Base-by-base conservation (phyloP, 2,797 vertebrate genomes). In the Enteromius treurensis region DNA sequence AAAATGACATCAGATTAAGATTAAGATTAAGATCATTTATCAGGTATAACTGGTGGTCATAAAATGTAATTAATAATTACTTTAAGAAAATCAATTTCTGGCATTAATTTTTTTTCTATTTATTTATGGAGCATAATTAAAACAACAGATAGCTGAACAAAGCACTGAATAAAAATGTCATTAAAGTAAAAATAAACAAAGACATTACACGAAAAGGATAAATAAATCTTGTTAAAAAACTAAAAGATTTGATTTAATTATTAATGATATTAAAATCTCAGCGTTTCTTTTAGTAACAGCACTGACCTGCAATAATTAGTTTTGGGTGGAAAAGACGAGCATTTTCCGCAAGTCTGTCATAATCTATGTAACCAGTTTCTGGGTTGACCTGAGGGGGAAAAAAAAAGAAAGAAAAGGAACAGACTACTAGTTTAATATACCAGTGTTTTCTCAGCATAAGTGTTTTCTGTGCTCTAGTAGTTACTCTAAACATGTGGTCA, bases 281-380 rank as follows among this genome's bases (percentile, higher is more conserved):
- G 32, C 15, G 17, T 58, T 58, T 13, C 6, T 10, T 26, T 26
- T 10, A 5, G 32, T 55, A 58, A 23, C 10, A 9, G 29, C 1
- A 55, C 19, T 21, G 34, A 97, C 98, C 98, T 93, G 97, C 97
- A 1, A 99, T 95, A 81, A 99, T 99, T 76, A 99, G 91, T 88
- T 93, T 99, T 0, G 97, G 97, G 84, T 97, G 97, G 89, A 99
- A 99, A 40, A 99, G 95, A 9, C 93, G 93, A 9, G 97, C 97
- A 0, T 98, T 98, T 87, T 98, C 96, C 86, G 97, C 95, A 60
- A 98, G 95, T 68, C 86, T 90, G 90, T 98, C 95, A 0, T 99
- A 99, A 91, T 99, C 93, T 0, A 99, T 97, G 90, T 96, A 97
- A 65, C 97, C 98, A 0, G 96, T 98, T 80, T 96, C 95, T 21